These are phyloP conservation scores for Heliconius himera DNA, from an alignment of 1,140 invertebrate species.

Conservation along the genomic window DNA sequence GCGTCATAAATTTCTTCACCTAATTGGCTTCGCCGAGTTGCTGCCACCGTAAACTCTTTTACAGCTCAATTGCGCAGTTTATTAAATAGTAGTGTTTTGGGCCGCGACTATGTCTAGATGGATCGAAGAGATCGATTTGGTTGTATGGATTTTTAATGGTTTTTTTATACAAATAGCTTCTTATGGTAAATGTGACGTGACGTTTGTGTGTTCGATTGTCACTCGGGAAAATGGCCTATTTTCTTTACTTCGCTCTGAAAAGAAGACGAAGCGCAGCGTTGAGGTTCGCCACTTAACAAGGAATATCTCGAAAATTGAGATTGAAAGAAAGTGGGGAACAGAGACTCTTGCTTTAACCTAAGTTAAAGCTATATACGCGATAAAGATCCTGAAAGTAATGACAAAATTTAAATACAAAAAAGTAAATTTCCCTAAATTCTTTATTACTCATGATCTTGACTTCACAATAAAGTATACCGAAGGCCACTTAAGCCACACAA, in stretches of 20 bases:
- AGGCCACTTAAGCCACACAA: not conserved
- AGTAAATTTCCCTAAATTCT: not conserved
- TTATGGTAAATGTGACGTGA: too few relatives aligned
- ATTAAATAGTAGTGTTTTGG: constrained; percentile 41
- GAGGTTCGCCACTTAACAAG: too few relatives aligned
- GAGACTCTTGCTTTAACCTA: not conserved
- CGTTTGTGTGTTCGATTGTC: too few relatives aligned
- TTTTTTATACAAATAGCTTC: too few relatives aligned
- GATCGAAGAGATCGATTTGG: not conserved
- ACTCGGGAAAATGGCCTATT: too few relatives aligned
- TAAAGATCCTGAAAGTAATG: too few relatives aligned
- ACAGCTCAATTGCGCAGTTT: constrained; percentile 46
- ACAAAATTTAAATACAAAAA: too few relatives aligned
- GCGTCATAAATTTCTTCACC: constrained; percentile 57
- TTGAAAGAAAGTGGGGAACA: not conserved
- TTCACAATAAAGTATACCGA: not conserved
- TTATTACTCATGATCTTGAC: not conserved
- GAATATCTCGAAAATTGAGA: too few relatives aligned
- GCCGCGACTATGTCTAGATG: constrained; percentile 30
- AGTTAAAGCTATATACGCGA: too few relatives aligned
- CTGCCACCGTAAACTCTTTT: constrained; percentile 48
- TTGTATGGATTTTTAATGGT: too few relatives aligned
- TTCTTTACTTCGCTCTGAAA: too few relatives aligned
- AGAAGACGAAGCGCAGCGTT: too few relatives aligned
- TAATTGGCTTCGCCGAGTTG: constrained; percentile 58